Evolutionary conservation across 2,113 vertebrate genomes (phyloP).

Genomic region (Rhombomys opimus): DNA sequence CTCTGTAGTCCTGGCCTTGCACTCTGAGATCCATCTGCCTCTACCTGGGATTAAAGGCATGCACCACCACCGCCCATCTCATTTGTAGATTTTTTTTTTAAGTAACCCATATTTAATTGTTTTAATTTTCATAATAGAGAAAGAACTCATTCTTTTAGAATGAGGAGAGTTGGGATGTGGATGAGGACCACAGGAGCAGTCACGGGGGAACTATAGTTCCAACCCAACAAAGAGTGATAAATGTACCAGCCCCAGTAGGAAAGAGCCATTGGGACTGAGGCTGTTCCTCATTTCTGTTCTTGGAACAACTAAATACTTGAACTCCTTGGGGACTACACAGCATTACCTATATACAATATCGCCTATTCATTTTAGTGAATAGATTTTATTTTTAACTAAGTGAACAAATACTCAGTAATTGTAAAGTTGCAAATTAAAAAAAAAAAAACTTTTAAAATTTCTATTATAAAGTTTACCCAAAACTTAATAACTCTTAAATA

Average conservation of each 20-base stretch:
- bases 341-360: not conserved
- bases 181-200: not conserved
- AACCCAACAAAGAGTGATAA: not conserved
- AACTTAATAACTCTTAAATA: not conserved
- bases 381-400: not conserved
- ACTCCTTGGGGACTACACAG: not conserved
- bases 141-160: not conserved
- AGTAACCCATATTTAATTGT: not conserved
- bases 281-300: not conserved
- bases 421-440: constrained; percentile 30
- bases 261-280: not conserved
- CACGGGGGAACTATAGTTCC: not conserved
- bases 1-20: too few species aligned
- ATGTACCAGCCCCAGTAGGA: not conserved
- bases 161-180: not conserved
- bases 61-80: too few species aligned
- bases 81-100: not conserved
- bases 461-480: not conserved
- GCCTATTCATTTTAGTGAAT: not conserved
- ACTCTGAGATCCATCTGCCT: too few species aligned
- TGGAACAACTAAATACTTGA: not conserved
- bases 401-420: constrained; percentile 1
- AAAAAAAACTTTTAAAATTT: not conserved
- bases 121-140: not conserved
- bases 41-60: too few species aligned